Evolutionary conservation across 2,888 invertebrate species (phyloP), one percentile per base, ranked within the genome.

Genomic region (Cheilosia urbana): DNA sequence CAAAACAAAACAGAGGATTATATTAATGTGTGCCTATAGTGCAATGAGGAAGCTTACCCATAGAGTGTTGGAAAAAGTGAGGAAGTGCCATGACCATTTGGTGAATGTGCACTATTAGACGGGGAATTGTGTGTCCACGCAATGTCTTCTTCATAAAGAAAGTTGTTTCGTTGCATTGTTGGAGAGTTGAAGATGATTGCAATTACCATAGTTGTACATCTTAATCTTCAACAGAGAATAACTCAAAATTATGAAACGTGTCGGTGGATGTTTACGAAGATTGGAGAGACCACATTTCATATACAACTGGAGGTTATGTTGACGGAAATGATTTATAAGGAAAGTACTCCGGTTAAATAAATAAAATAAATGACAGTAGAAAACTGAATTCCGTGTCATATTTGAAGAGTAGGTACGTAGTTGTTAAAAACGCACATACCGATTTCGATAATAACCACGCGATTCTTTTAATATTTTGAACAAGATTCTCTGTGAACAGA

Each of bases 11-110:
- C 34, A 21, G 49, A 4, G 19, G 57, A 30, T 11, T 15, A 30
- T 19, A 19, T 27, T 30, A 6, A 27, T 24, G 55, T 42, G 53
- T 49, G 68, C 9, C 19, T 53, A 63, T 27, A 40, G 37, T 63
- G 69, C 63, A 79, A 84, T 58, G 53, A 84, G 83, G 83, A 84
- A 79, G 69, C 62, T 15, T n/a, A 27, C n/a, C 53, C 27, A 73
- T 65, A 27, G 27, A 69, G 53, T 58, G 34, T 24, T 37, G 19
- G 45, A 24, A 63, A 45, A 78, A 68, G 49, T 73, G 73, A 78
- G 78, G 78, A 83, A 83, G 78, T 78, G 42, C 37, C 57, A 49
- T 15, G n/a, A n/a, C 47, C 17, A 19, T 47, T 60, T 42, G 68
- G 73, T 69, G 69, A 69, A 69, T 68, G 78, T 58, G 57, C 63